These are phyloP conservation scores for Drosophila orena DNA, from an alignment of 1,140 invertebrate genomes.

Conservation along the genomic window DNA sequence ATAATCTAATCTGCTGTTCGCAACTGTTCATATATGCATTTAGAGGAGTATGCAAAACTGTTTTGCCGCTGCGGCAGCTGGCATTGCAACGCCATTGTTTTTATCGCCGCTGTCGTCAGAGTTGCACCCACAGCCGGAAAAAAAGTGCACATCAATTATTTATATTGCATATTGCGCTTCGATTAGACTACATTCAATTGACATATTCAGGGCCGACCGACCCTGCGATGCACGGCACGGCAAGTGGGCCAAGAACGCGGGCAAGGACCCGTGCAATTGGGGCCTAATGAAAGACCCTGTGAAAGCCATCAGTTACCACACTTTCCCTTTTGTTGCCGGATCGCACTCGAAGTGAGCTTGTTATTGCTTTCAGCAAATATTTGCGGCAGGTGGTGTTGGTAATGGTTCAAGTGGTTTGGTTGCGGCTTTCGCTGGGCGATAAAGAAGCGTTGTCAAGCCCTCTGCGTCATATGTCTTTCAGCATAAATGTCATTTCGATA, in stretches of 20 bases:
- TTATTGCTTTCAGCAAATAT: conserved; percentile 49
- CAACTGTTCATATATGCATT: conserved; percentile 9
- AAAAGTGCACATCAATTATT: conserved; percentile 73
- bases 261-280: conserved; percentile 13
- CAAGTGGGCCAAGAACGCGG: conserved; percentile 45
- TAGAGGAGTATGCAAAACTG: conserved; percentile 38
- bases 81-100: conserved; percentile 35
- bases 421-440: conserved; percentile 2
- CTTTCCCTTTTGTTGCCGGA: conserved; percentile 31
- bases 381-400: conserved; percentile 12
- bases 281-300: conserved; percentile 16
- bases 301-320: conserved; percentile 19
- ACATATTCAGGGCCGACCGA: conserved; percentile 46
- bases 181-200: conserved; percentile 61
- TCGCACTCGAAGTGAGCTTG: conserved; percentile 18
- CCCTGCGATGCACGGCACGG: conserved; percentile 16
- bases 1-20: neutral
- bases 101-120: conserved; percentile 37
- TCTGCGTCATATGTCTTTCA: conserved; percentile 42
- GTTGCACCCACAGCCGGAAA: conserved; percentile 8
- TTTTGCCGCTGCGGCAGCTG: conserved; percentile 52
- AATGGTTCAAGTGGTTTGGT: conserved; percentile 8
- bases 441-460: conserved; percentile 47
- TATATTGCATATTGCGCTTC: conserved; percentile 76
- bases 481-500: conserved; percentile 54